Percentiles rank a stretch among this genome's conserved stretches.
These are phyloP conservation scores for Monopterus albus DNA, from an alignment of 2,113 vertebrate genomes.

Conservation along the genomic window DNA sequence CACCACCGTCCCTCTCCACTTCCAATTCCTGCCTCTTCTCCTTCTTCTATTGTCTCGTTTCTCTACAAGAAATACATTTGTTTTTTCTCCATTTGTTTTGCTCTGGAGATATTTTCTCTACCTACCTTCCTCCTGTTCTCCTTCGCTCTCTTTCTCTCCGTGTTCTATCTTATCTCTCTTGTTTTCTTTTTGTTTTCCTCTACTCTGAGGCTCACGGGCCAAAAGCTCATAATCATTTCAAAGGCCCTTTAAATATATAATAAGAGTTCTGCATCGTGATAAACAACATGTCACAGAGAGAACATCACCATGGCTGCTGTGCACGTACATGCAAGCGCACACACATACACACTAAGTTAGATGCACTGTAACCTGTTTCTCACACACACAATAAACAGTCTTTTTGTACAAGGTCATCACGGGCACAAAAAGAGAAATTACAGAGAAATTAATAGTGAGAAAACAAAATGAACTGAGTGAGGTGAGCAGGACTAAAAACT, in stretches of 20 bases:
- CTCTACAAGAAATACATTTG: conserved; percentile 64
- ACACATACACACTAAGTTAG: conserved; percentile 6
- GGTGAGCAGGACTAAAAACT: no score
- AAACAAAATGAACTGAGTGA: no score
- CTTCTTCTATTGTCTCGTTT: conserved; percentile 59
- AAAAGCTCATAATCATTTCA: conserved; percentile 84
- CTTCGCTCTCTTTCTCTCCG: conserved; percentile 32
- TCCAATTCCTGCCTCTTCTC: conserved; percentile 20
- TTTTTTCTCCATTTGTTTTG: conserved; percentile 79
- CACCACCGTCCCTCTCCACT: neutral
- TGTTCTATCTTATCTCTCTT: conserved; percentile 35
- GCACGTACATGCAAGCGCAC: conserved; percentile 23
- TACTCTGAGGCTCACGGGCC: conserved; percentile 67
- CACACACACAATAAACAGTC: no score
- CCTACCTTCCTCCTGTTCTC: conserved; percentile 36
- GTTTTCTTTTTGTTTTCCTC: conserved; percentile 61
- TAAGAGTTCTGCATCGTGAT: conserved; percentile 76
- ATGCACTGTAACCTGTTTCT: conserved; percentile 26
- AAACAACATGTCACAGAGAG: conserved; percentile 78
- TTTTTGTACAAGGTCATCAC: neutral
- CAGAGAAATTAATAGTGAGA: no score
- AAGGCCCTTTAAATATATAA: conserved; percentile 82
- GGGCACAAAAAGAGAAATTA: neutral
- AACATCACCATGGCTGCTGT: conserved; percentile 55
- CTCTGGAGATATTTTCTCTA: conserved; percentile 60